Evolutionary conservation across 2,113 vertebrate genomes (phyloP).

Genomic region (Hyperoodon ampullatus): DNA sequence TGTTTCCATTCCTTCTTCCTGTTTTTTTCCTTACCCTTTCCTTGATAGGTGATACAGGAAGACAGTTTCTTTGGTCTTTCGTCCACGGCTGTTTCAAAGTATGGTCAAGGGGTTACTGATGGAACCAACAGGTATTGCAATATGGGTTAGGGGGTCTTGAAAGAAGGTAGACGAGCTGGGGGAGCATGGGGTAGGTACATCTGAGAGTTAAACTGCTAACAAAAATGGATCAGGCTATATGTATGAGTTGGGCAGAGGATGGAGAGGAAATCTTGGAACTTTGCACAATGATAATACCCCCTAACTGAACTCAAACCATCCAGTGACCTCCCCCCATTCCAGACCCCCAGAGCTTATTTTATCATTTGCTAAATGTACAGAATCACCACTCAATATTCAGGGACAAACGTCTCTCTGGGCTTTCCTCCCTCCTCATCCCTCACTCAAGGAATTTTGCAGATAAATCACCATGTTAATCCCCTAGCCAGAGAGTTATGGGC

Average conservation of each 20-base stretch:
- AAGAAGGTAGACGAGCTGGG: not conserved
- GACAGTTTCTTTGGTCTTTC: not conserved
- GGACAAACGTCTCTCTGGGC: slow-evolving; percentile 64
- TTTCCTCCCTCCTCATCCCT: slow-evolving; percentile 72
- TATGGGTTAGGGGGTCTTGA: not conserved
- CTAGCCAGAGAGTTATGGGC: slow-evolving; percentile 72
- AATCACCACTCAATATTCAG: not conserved
- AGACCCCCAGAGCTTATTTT: slow-evolving; percentile 16
- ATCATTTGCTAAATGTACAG: slow-evolving; percentile 23
- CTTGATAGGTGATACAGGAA: not conserved
- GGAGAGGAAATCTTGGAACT: not conserved
- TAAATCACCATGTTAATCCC: slow-evolving; percentile 75
- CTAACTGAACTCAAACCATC: not conserved
- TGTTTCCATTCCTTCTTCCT: not conserved
- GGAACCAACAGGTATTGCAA: too few species aligned
- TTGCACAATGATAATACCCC: slow-evolving; percentile 7
- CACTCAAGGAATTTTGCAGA: slow-evolving; percentile 68
- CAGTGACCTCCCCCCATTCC: not conserved
- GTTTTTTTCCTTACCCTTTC: accelerated
- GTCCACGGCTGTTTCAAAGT: not conserved
- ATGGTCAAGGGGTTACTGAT: too few species aligned
- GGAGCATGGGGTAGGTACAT: too few species aligned
- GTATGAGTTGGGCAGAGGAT: not conserved
- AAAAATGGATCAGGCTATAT: not conserved
- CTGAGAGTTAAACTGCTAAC: not conserved